These are phyloP conservation scores for Merops nubicus DNA, from an alignment of 2,113 vertebrate genomes.

Conservation along the genomic window DNA sequence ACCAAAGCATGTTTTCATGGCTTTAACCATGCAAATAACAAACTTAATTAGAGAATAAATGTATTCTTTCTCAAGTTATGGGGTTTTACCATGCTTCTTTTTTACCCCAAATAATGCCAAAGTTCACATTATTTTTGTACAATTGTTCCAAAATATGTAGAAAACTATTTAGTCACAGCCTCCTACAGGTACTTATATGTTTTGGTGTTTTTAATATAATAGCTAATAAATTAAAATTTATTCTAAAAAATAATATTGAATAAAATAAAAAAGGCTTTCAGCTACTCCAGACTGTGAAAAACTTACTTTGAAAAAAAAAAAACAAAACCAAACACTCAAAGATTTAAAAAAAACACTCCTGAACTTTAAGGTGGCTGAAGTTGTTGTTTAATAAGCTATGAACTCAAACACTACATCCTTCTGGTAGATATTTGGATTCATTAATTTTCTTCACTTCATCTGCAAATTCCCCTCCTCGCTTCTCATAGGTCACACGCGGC, in stretches of 20 bases:
- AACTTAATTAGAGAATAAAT: background rate
- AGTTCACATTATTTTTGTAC: background rate
- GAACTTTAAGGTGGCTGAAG: background rate
- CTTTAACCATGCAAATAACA: background rate
- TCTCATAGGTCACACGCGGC: background rate
- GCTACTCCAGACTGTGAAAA: background rate
- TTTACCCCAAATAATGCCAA: background rate
- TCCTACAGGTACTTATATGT: background rate
- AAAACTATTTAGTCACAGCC: background rate
- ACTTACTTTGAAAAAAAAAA: background rate
- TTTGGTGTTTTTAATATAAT: background rate
- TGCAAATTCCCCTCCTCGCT: background rate
- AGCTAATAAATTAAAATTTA: background rate
- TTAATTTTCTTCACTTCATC: background rate
- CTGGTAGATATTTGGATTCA: background rate
- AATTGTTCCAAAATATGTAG: too few relatives aligned
- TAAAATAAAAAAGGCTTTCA: background rate
- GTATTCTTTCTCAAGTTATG: background rate
- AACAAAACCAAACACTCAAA: too few relatives aligned
- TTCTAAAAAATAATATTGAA: background rate
- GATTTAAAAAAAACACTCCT: background rate
- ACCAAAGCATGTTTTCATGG: background rate
- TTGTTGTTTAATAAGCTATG: background rate
- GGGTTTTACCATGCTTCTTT: background rate
- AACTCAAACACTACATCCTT: background rate